phyloP scores from a whole-genome alignment of 2,888 invertebrate species.

The Psylliodes chrysocephalus region DNA sequence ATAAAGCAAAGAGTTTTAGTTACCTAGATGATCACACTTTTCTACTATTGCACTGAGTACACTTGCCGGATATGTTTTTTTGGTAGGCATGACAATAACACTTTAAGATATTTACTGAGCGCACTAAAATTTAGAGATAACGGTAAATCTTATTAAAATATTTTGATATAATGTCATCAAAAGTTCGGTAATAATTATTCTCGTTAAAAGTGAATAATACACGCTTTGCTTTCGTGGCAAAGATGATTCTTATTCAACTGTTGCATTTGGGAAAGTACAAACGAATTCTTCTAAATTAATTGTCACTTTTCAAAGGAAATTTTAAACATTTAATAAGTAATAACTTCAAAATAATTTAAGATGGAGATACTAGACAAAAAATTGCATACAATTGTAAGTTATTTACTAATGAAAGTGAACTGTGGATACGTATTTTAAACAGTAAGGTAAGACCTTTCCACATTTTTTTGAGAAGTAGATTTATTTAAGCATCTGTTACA shows the following conservation, averaged over 20 bases:
- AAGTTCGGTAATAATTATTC: background rate
- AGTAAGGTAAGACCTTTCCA: no score
- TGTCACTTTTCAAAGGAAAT: no score
- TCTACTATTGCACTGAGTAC: background rate
- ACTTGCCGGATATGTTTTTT: conserved; percentile 7
- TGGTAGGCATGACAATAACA: conserved; percentile 4
- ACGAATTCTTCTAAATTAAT: no score
- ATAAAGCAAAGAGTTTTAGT: background rate
- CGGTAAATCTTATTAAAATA: background rate
- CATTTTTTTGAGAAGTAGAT: no score
- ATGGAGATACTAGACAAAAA: no score
- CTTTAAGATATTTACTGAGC: background rate
- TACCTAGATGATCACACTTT: background rate
- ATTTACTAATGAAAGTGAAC: no score
- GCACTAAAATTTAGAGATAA: conserved; percentile 3
- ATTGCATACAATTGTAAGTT: no score
- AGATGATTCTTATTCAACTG: background rate
- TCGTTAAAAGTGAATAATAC: background rate
- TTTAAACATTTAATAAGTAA: no score
- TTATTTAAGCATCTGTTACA: no score
- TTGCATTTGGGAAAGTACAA: background rate
- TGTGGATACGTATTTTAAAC: no score
- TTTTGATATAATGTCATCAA: conserved; percentile 3
- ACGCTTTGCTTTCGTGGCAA: background rate
- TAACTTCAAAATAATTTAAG: no score